A percentile compares a stretch with the other conserved stretches of the same genome.
These are phyloP conservation scores for Catharus ustulatus DNA, from an alignment of 2,797 vertebrate genomes.

Conservation along the genomic window DNA sequence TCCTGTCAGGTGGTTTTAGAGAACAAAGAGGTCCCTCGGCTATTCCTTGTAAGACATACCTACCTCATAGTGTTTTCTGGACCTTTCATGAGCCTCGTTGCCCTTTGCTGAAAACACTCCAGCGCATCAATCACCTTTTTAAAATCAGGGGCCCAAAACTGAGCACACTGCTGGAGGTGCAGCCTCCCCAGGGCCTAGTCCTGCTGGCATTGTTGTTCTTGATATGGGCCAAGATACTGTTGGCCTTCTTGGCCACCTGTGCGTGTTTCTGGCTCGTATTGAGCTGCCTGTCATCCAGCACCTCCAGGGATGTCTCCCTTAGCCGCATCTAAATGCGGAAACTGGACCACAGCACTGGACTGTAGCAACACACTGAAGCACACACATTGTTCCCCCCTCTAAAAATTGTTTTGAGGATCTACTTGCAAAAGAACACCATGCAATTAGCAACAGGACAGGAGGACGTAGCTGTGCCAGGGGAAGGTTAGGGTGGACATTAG, in stretches of 20 bases:
- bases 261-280: neutral
- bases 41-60: neutral
- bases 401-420: no score
- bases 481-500: neutral
- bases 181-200: neutral
- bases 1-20: neutral
- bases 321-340: neutral
- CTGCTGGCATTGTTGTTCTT: neutral
- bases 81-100: neutral
- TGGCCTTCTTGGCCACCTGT: neutral
- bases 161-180: neutral
- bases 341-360: no score
- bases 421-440: rapidly evolving
- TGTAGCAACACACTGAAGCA: neutral
- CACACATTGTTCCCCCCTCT: rapidly evolving
- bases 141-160: neutral
- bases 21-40: neutral
- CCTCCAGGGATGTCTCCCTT: neutral
- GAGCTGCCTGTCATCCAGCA: neutral
- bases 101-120: rapidly evolving
- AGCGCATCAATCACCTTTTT: neutral
- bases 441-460: neutral
- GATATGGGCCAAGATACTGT: neutral
- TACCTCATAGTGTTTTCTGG: neutral
- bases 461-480: rapidly evolving